Percentiles rank a stretch among this genome's conserved stretches.
Evolutionary conservation across 2,113 vertebrate species (phyloP).

Genomic region (Eurystomus gularis): DNA sequence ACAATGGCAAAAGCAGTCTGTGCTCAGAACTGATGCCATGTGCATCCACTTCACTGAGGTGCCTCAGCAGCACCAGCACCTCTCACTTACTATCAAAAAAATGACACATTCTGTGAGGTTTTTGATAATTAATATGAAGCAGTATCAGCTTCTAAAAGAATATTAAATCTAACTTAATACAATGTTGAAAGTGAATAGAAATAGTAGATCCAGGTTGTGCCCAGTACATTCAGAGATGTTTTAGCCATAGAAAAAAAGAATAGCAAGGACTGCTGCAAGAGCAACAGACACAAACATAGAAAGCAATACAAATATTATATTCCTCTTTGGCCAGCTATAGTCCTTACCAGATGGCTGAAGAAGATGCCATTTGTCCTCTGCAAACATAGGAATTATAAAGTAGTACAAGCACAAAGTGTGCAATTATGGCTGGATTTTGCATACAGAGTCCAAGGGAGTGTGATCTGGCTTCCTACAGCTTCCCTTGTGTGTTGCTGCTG

Average conservation of each 20-base stretch:
- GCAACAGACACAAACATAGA: not conserved
- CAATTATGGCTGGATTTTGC: not conserved
- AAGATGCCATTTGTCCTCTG: not conserved
- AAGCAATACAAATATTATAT: not conserved
- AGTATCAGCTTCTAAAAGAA: not conserved
- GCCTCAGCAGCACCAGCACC: not conserved
- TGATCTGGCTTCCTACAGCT: not conserved
- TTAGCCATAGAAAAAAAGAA: not conserved
- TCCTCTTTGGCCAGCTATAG: not conserved
- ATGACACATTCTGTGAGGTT: not conserved
- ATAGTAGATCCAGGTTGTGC: not conserved
- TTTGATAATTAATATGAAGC: not conserved
- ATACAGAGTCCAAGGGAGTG: not conserved
- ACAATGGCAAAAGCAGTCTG: rapidly evolving
- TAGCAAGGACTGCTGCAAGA: not conserved
- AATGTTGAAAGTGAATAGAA: not conserved
- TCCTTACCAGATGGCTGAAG: not conserved
- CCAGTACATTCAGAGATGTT: not conserved
- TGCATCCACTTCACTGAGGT: not conserved
- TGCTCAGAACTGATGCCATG: not conserved
- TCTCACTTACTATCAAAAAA: not conserved
- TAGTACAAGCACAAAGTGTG: not conserved
- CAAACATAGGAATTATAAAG: not conserved
- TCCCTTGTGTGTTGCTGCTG: not conserved
- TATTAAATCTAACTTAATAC: not conserved